Evolutionary conservation across 2,888 invertebrate species (phyloP).

Genomic region (Amphimallon solstitiale): DNA sequence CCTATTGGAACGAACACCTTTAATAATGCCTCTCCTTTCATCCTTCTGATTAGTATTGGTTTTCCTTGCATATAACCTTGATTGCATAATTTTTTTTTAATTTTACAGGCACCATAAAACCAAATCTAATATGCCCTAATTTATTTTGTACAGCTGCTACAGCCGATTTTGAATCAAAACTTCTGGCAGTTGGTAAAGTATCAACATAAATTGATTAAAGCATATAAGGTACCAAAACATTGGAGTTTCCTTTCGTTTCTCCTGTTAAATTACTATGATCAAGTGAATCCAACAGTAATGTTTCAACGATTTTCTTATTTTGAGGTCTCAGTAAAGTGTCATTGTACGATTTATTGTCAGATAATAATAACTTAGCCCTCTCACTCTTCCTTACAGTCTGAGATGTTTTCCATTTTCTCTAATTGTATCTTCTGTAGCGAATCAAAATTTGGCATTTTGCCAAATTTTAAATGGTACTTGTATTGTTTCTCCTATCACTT

Average conservation of each 20-base stretch:
- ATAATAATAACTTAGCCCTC: slow-evolving; percentile 24
- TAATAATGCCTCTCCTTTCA: slow-evolving; percentile 1
- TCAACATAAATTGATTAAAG: too few relatives aligned
- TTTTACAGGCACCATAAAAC: slow-evolving; percentile 1
- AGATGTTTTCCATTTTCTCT: slow-evolving; percentile 32
- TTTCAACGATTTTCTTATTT: slow-evolving; percentile 4
- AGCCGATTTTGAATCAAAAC: neutral
- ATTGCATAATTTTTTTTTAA: neutral
- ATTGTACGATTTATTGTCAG: slow-evolving; percentile 1
- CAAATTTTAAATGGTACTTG: neutral
- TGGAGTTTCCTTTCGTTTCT: too few relatives aligned
- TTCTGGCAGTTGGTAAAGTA: neutral
- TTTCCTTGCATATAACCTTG: neutral
- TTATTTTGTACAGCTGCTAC: neutral
- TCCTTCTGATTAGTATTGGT: neutral
- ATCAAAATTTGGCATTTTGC: slow-evolving; percentile 32
- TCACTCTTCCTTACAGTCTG: slow-evolving; percentile 20
- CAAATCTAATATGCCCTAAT: slow-evolving; percentile 19
- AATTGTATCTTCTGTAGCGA: slow-evolving; percentile 30
- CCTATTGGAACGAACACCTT: slow-evolving; percentile 31
- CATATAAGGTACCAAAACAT: too few relatives aligned
- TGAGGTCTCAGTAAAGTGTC: neutral
- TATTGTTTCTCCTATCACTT: neutral
- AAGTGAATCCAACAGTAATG: neutral
- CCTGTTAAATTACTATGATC: neutral